phyloP scores from a whole-genome alignment of 30 jellyfish, hydroid and myxozoan species.

The Hydra vulgaris region DNA sequence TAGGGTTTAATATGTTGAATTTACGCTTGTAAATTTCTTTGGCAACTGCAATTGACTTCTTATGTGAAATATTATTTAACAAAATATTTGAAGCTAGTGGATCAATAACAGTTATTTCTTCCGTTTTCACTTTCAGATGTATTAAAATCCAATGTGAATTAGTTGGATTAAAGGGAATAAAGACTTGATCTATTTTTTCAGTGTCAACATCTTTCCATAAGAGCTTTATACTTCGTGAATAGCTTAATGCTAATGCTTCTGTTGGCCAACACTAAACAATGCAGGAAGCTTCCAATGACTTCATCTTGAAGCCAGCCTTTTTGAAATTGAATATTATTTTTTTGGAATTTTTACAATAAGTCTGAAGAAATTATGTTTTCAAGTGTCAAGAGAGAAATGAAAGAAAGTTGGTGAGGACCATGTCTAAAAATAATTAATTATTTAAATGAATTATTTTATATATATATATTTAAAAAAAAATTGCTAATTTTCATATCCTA shows the following conservation, averaged over 20 bases:
- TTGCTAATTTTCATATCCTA: no score
- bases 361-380: background rate
- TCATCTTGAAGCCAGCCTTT: conserved; percentile 10
- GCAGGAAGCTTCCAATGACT: background rate
- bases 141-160: conserved; percentile 5
- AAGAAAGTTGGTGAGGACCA: background rate
- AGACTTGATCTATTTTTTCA: conserved; percentile 1
- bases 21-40: background rate
- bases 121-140: background rate
- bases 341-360: background rate
- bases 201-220: conserved; percentile 1
- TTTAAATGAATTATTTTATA: no score
- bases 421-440: background rate
- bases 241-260: background rate
- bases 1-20: background rate
- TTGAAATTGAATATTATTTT: background rate
- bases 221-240: background rate
- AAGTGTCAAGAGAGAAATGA: background rate
- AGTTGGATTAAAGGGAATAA: conserved; percentile 13
- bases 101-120: background rate
- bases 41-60: background rate
- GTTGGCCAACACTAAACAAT: background rate
- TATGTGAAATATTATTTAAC: background rate
- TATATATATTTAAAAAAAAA: no score
- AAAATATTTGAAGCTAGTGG: background rate